Conservation (phyloP, 2,888 invertebrate species). For the Salticus scenicus region DNA sequence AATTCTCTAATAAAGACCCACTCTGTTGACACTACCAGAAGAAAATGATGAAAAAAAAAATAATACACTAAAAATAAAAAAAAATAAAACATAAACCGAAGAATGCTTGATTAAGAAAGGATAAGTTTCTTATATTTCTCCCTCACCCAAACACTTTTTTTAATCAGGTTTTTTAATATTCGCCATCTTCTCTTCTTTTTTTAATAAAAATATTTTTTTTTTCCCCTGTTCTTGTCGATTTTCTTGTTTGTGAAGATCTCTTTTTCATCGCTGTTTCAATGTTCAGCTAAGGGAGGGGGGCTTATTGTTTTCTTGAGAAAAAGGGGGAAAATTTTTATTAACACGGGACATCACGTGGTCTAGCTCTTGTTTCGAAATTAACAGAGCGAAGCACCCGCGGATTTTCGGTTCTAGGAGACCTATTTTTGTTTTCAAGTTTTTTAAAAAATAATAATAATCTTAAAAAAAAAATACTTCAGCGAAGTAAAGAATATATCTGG, state of each 20-base stretch:
- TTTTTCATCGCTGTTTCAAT: conserved; percentile 42
- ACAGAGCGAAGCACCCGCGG: conserved; percentile 53
- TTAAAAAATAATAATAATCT: conserved; percentile 11
- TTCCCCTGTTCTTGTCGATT: conserved; percentile 43
- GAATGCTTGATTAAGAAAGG: conserved; percentile 42
- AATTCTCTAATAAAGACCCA: conserved; percentile 6
- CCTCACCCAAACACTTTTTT: conserved; percentile 39
- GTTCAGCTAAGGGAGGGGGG: conserved; percentile 31
- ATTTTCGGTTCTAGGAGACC: conserved; percentile 38
- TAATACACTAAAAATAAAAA: neutral
- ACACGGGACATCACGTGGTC: conserved; percentile 60
- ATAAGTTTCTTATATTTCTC: conserved; percentile 43
- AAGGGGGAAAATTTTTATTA: conserved; percentile 56
- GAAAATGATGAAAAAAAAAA: conserved; percentile 16
- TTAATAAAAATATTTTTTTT: conserved; percentile 27
- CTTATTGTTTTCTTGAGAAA: conserved; percentile 54
- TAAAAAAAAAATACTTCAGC: conserved; percentile 37
- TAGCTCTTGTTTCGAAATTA: conserved; percentile 65
- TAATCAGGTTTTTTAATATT: conserved; percentile 64
- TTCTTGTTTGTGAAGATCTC: conserved; percentile 50
- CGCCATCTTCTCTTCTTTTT: conserved; percentile 37
- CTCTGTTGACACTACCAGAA: neutral
- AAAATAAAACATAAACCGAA: neutral
- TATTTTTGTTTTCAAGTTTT: conserved; percentile 36
- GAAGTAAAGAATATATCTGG: conserved; percentile 23